A percentile compares a stretch with the other conserved stretches of the same genome.
Conservation (phyloP, 2,888 invertebrate genomes). For the Lissonota sp. region DNA sequence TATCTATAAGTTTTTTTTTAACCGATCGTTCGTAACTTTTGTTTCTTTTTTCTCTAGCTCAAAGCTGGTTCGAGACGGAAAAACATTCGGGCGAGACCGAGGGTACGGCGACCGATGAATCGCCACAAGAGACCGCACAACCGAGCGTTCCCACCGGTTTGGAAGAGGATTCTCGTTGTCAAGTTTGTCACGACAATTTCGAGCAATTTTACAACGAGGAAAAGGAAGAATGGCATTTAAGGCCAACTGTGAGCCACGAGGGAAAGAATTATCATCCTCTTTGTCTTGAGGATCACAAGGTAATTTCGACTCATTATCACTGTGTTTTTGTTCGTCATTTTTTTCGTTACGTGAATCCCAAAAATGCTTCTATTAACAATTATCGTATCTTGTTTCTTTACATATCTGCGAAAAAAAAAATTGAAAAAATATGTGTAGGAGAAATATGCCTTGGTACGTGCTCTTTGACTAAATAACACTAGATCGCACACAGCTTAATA, state of each 20-base stretch:
- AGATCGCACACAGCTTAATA: slow-evolving; percentile 32
- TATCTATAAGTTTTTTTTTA: not conserved
- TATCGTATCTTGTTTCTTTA: slow-evolving; percentile 53
- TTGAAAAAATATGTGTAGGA: slow-evolving; percentile 72
- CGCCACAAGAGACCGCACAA: slow-evolving; percentile 86
- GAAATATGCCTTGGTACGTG: slow-evolving; percentile 79
- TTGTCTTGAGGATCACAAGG: slow-evolving; percentile 95
- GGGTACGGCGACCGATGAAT: slow-evolving; percentile 85
- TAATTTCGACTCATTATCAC: slow-evolving; percentile 75
- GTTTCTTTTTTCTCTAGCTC: slow-evolving; percentile 84
- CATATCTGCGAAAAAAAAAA: slow-evolving; percentile 61
- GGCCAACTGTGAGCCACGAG: slow-evolving; percentile 92
- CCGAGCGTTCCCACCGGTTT: slow-evolving; percentile 90
- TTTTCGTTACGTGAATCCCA: not conserved
- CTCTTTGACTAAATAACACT: slow-evolving; percentile 64
- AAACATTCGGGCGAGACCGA: slow-evolving; percentile 86
- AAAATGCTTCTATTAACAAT: slow-evolving; percentile 61
- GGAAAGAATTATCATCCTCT: slow-evolving; percentile 94
- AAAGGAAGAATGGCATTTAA: slow-evolving; percentile 98
- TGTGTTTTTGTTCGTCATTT: too few species aligned
- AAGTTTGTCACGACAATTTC: slow-evolving; percentile 96
- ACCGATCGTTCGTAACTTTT: not conserved
- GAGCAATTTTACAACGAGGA: slow-evolving; percentile 99
- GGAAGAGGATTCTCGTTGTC: slow-evolving; percentile 90
- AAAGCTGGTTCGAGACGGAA: slow-evolving; percentile 94